Conservation (phyloP, 2,888 invertebrate genomes). For the Drosophila gaucha region DNA sequence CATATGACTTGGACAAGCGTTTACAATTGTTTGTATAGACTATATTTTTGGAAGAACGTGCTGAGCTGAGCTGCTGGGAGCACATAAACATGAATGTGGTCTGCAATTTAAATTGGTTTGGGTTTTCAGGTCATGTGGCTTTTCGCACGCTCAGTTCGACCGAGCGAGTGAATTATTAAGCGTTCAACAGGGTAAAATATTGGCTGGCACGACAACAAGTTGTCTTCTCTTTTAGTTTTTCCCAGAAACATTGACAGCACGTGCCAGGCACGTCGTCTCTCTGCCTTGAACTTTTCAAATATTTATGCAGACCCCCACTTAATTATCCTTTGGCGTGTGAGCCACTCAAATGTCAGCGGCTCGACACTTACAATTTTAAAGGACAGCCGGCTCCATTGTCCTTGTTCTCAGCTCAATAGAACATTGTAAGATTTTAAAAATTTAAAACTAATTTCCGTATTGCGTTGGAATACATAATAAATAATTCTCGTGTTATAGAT, state of each 20-base stretch:
- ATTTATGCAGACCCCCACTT: conserved; percentile 41
- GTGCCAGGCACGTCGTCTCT: conserved; percentile 21
- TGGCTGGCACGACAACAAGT: conserved; percentile 43
- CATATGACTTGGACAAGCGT: conserved; percentile 3
- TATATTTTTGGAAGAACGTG: conserved; percentile 46
- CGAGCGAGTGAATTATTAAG: conserved; percentile 42
- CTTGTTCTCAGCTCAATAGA: conserved; percentile 16
- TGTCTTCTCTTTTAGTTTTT: conserved; percentile 38
- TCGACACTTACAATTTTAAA: conserved; percentile 23
- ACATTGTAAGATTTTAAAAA: conserved; percentile 10
- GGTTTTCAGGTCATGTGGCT: conserved; percentile 29
- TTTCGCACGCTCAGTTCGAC: conserved; percentile 44
- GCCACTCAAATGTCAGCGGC: conserved; percentile 29
- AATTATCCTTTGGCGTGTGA: conserved; percentile 51
- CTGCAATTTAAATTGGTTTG: not conserved
- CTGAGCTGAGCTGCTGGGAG: conserved; percentile 2
- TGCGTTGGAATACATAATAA: not conserved
- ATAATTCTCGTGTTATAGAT: conserved; percentile 1
- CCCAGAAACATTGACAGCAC: conserved; percentile 53
- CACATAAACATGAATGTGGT: conserved; percentile 11
- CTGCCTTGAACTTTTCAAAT: conserved; percentile 55
- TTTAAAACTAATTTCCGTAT: conserved; percentile 11
- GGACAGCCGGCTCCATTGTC: conserved; percentile 26
- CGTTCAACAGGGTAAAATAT: conserved; percentile 24
- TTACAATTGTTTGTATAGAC: not conserved